A percentile compares a stretch with the other conserved stretches of the same genome.
phyloP scores from a whole-genome alignment of 2,797 vertebrate genomes.

The Scomberomorus guttatus region DNA sequence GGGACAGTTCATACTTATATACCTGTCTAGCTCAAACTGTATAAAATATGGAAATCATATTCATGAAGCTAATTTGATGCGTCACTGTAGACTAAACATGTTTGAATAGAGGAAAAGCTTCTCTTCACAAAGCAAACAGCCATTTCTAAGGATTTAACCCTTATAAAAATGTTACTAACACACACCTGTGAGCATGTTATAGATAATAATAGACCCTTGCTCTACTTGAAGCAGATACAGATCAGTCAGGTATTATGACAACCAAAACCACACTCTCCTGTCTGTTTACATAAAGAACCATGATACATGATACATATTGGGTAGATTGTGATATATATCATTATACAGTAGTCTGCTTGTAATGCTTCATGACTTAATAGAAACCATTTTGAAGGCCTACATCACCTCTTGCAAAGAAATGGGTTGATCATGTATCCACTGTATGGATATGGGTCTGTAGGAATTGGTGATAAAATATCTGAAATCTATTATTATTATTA shows the following conservation, averaged over 20 bases:
- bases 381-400: neutral
- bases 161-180: neutral
- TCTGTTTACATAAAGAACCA: neutral
- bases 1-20: too few relatives aligned
- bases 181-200: neutral
- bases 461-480: too few relatives aligned
- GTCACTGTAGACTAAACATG: neutral
- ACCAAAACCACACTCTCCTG: neutral
- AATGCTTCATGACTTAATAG: constrained; percentile 6
- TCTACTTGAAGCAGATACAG: neutral
- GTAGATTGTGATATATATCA: neutral
- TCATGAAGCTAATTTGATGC: neutral
- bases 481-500: neutral
- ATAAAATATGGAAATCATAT: too few relatives aligned
- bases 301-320: neutral
- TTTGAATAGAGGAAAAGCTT: neutral
- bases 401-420: neutral
- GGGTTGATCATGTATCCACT: neutral
- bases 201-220: too few relatives aligned
- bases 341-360: neutral
- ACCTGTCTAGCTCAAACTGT: too few relatives aligned
- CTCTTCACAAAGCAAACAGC: neutral
- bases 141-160: neutral
- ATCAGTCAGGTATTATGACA: too few relatives aligned
- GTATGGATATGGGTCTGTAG: too few relatives aligned